Base-by-base conservation (phyloP, 2,888 invertebrate genomes). In the Rutpela maculata region DNA sequence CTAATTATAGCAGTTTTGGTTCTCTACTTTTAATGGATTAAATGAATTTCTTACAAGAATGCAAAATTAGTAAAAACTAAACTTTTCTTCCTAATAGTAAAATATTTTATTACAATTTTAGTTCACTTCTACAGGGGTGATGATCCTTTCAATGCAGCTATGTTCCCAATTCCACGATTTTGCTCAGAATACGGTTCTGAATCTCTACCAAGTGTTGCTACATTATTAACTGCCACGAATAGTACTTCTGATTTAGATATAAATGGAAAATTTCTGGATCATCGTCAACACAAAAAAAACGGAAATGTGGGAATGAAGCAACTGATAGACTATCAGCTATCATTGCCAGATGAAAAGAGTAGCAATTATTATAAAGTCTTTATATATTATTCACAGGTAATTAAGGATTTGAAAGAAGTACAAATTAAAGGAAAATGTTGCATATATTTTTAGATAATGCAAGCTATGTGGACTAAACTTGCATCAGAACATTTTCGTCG, bases 151-250 rank as follows among this genome's bases (percentile, higher is more conserved):
- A 91, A 95, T 85, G 91, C 93, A 67, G 92, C 92, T 76, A 93
- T 93, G 6, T 98, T 95, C 88, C 96, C 96, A 0, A 92, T 92
- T 15, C 94, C 98, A 0, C 92, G 99, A 84, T 99, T 99, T 89
- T 94, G 95, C 4, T 98, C 99, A 0, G 99, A 99, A 89, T 99
- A 97, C 87, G 99, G 99, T 0, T 95, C 96, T 82, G 99, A 99
- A 89, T 96, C 98, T 0, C 91, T 96, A 81, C 98, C 99, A 0
- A 94, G 95, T 0, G 88, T 94, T 18, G 90, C 91, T 56, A 93
- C 97, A 0, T 91, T 96, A 89, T 87, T 90, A 62, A 91, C 92
- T 17, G 94, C 94, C 0, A 91, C 93, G 0, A 90, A 90, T 18
- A 88, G 90, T 4, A 84, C 86, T 1, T 89, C 78, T 12, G 93